Base-by-base conservation (phyloP, 2,888 invertebrate genomes). In the Phyllotreta cruciferae region DNA sequence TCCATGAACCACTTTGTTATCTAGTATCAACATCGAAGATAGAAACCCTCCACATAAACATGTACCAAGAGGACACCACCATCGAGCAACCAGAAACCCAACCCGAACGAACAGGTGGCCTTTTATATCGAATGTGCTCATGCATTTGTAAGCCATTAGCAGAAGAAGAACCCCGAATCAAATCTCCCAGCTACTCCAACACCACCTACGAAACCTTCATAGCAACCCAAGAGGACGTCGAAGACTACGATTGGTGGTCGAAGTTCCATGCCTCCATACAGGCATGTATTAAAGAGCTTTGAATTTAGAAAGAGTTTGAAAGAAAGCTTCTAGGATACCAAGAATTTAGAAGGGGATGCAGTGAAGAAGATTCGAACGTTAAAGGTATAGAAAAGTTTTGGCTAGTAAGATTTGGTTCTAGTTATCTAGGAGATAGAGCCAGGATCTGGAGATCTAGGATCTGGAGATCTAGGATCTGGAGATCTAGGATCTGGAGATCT, bases 161-260 rank as follows among this genome's bases (percentile, higher is more conserved):
- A 35, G n/a, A 34, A n/a, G 14, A 10, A 13, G 13, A 10, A 37
- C 8, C 9, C 3, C 36, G 52, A 52, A 3, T 10, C 11, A 10
- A 52, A 8, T 3, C 8, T 10, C 52, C 52, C 8, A 10, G 11
- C n/a, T 37, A n/a, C 3, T 63, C 64, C 5, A 7, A 42, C 1
- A 62, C 44, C 4, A 64, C 63, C 0, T 69, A 69, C 41, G 67
- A 67, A 34, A 13, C 58, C 8, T 53, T 69, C 1, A 53, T 54
- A 1, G 58, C 69, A 49, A 65, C 68, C 14, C 61, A 56, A 6
- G 57, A 60, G 34, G 41, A 83, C 9, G 79, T 78, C 42, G 79
- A 81, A 60, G 79, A 78, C 56, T 76, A 78, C 63, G 84, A 85
- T 73, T 86, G 86, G 86, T 86, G 86, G 86, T 83, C 81, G 52